Evolutionary conservation across 2,888 invertebrate genomes (phyloP), one percentile per base, ranked within the genome.

Genomic region (Salpingus planirostris): DNA sequence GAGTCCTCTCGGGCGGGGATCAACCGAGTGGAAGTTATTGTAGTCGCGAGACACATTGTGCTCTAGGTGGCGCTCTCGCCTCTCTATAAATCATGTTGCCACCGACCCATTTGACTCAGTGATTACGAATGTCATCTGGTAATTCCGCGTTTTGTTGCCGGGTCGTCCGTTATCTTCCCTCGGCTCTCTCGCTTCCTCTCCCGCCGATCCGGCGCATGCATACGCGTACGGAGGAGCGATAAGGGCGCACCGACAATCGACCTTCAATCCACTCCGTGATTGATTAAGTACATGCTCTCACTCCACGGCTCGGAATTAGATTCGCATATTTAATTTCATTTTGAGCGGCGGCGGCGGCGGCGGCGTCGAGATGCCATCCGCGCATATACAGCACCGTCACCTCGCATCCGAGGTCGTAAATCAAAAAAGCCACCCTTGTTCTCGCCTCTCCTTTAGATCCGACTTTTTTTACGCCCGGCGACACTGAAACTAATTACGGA

Each of bases 281-380:
- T 63, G 63, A 63, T 63, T 61, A 62, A 62, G 57, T 56, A 53
- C n/a, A n/a, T n/a, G n/a, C n/a, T n/a, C n/a, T n/a, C n/a, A n/a
- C 56, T 59, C 57, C 57, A 58, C 57, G 54, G 60, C 57, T 54
- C 50, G 48, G 57, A 60, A 61, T 61, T 60, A 59, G 57, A 60
- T 58, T 60, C 61, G 62, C 61, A 62, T 61, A 62, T 62, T 62
- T 63, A 61, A 62, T 62, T 60, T 57, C 50, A 42, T n/a, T n/a
- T n/a, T n/a, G n/a, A n/a, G n/a, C n/a, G n/a, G n/a, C n/a, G n/a
- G n/a, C n/a, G n/a, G n/a, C n/a, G n/a, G n/a, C n/a, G n/a, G n/a
- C n/a, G n/a, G n/a, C n/a, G n/a, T n/a, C n/a, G n/a, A n/a, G n/a
- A 47, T 48, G 48, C 48, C 45, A 42, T 46, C 43, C 49, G 42